These are phyloP conservation scores for Calyptommatus sinebrachiatus DNA, from an alignment of 2,113 vertebrate genomes.

Conservation along the genomic window DNA sequence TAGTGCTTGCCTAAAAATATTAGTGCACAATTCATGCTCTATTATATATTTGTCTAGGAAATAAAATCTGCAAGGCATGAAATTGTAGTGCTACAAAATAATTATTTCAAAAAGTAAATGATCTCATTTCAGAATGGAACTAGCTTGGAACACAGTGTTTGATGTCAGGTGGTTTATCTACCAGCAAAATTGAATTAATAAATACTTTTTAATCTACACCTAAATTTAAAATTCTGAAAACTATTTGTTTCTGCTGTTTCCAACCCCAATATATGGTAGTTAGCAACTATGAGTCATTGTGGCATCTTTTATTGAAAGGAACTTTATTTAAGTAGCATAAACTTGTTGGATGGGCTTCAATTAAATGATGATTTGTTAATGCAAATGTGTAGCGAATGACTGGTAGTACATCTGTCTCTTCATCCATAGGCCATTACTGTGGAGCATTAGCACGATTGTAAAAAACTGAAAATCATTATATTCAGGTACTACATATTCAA, in stretches of 20 bases:
- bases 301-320: constrained; percentile 78
- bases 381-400: constrained; percentile 79
- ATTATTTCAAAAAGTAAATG: constrained; percentile 67
- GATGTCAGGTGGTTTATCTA: constrained; percentile 69
- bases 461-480: constrained; percentile 76
- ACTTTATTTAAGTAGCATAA: constrained; percentile 86
- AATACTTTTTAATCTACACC: constrained; percentile 59
- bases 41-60: constrained; percentile 51
- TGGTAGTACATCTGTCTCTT: constrained; percentile 81
- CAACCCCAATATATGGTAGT: constrained; percentile 60
- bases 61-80: constrained; percentile 64
- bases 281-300: constrained; percentile 69
- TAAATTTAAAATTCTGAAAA: constrained; percentile 61
- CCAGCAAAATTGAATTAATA: constrained; percentile 73
- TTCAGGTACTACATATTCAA: constrained; percentile 77
- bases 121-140: constrained; percentile 51
- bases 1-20: constrained; percentile 64
- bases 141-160: constrained; percentile 56
- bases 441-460: constrained; percentile 75
- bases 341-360: constrained; percentile 84
- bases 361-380: constrained; percentile 86
- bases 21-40: constrained; percentile 59
- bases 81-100: constrained; percentile 61
- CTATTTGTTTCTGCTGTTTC: constrained; percentile 46
- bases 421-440: constrained; percentile 80